Percentiles rank a stretch among this genome's conserved stretches.
phyloP scores from a whole-genome alignment of 2,113 vertebrate species.

The Sterrhoptilus dennistouni region DNA sequence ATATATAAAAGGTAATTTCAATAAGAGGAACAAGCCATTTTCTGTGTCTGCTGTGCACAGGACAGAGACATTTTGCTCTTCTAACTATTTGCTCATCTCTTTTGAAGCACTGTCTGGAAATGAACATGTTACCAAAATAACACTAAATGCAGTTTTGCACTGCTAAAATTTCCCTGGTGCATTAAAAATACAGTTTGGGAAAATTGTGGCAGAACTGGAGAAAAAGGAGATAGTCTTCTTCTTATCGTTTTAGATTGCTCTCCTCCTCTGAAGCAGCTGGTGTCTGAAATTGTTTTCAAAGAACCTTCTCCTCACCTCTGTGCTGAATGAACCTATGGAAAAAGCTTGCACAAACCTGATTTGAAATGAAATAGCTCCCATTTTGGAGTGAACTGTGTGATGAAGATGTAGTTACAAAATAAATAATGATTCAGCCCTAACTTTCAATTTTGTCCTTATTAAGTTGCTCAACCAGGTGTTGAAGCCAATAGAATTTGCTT shows the following conservation, averaged over 20 bases:
- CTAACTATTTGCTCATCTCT: neutral
- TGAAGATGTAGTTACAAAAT: conserved; percentile 65
- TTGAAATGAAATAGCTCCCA: conserved; percentile 46
- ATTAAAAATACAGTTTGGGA: neutral
- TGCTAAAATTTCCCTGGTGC: neutral
- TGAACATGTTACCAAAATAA: neutral
- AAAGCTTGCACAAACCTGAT: conserved; percentile 22
- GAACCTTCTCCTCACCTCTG: neutral
- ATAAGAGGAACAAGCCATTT: neutral
- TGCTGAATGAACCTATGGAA: neutral
- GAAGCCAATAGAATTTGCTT: conserved; percentile 67
- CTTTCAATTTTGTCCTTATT: conserved; percentile 65
- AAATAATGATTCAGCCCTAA: conserved; percentile 64
- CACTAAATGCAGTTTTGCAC: neutral
- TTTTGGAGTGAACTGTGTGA: conserved; percentile 36
- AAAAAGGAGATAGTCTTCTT: neutral
- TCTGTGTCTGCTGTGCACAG: neutral
- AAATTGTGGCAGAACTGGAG: neutral
- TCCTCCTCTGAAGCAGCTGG: conserved; percentile 8
- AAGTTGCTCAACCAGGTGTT: conserved; percentile 70
- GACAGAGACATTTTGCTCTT: neutral
- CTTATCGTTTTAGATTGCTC: neutral
- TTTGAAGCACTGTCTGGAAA: neutral
- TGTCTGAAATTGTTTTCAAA: conserved; percentile 39
- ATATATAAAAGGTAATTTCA: neutral